phyloP scores from a whole-genome alignment of 2,888 invertebrate species.

The Brenthis ino region DNA sequence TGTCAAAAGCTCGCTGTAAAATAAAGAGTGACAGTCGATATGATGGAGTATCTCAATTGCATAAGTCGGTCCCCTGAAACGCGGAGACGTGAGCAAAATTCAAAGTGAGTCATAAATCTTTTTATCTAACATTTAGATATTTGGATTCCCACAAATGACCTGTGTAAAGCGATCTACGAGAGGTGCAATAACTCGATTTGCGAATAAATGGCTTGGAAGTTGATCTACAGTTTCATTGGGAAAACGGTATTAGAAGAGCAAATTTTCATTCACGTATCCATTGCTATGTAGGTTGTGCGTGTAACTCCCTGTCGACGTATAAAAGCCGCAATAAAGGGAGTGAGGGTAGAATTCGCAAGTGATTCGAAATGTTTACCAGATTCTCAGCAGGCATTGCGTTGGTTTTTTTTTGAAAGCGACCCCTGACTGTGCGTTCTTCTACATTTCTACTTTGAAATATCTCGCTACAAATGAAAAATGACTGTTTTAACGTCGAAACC shows the following conservation, averaged over 20 bases:
- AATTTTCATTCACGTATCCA: conserved; percentile 63
- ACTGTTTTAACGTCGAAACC: conserved; percentile 73
- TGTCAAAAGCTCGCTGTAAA: conserved; percentile 13
- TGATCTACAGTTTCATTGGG: conserved; percentile 65
- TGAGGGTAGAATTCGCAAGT: conserved; percentile 23
- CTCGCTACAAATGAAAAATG: conserved; percentile 70
- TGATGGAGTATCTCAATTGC: conserved; percentile 38
- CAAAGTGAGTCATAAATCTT: conserved; percentile 48
- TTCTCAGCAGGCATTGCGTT: conserved; percentile 57
- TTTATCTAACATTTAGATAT: conserved; percentile 50
- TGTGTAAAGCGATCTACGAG: conserved; percentile 72
- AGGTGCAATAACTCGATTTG: conserved; percentile 80
- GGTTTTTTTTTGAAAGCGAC: conserved; percentile 64
- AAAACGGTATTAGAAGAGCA: conserved; percentile 54
- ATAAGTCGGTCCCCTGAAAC: conserved; percentile 37
- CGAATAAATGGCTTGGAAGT: conserved; percentile 78
- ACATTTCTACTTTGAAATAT: conserved; percentile 61
- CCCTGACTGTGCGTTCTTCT: conserved; percentile 62
- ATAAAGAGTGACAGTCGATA: conserved; percentile 38
- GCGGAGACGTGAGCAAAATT: conserved; percentile 44
- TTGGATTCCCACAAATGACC: conserved; percentile 74
- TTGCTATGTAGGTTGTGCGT: conserved; percentile 54
- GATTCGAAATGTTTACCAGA: conserved; percentile 48
- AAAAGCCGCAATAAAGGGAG: conserved; percentile 61
- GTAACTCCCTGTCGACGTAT: conserved; percentile 45